Evolutionary conservation across 92 coral and sea anemone species (phyloP), one percentile per base, ranked within the genome.

Genomic region (Epizoanthus stellaris): DNA sequence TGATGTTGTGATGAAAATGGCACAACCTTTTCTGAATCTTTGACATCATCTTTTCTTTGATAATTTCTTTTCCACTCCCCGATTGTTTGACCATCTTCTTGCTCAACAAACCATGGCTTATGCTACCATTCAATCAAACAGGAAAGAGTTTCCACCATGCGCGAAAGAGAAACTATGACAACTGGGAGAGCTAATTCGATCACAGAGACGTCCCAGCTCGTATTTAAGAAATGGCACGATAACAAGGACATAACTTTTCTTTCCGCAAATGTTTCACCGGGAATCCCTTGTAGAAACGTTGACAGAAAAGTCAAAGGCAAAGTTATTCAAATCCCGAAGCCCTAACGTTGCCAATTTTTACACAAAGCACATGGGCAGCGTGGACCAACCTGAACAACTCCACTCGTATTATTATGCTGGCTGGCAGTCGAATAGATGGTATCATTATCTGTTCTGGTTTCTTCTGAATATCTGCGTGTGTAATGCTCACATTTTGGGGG

Each of bases 221-320:
- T 23, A 23, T 23, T 23, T 23, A 23, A 23, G 25, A 23, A 23
- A 70, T 86, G 71, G 80, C 25, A 20, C 10, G 85, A 85, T 42
- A 85, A 85, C 62, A 40, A 83, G 15, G 74, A 81, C 3, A 58
- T 81, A 0, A 23, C 73, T 64, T 75, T 85, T 43, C 59, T 85
- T 39, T 86, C 89, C 1, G 59, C 86, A 67, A 87, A 87, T 45
- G 71, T 80, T 13, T 68, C 52, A 23, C 90, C 86, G 0, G 60
- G 49, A 8, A 54, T 39, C 16, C 86, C 73, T 12, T 6, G 67
- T 39, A 34, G 70, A 17, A 45, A 9, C 19, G 75, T 76, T 1
- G 58, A 62, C 39, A 57, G 76, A 15, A 49, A 60, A 61, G 79
- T 59, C 7, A 82, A 82, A 6, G 49, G 53, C 34, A 21, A 62